Percentiles rank a stretch among this genome's conserved stretches.
These are phyloP conservation scores for Drosophila subquinaria DNA, from an alignment of 2,888 invertebrate genomes.

Conservation along the genomic window DNA sequence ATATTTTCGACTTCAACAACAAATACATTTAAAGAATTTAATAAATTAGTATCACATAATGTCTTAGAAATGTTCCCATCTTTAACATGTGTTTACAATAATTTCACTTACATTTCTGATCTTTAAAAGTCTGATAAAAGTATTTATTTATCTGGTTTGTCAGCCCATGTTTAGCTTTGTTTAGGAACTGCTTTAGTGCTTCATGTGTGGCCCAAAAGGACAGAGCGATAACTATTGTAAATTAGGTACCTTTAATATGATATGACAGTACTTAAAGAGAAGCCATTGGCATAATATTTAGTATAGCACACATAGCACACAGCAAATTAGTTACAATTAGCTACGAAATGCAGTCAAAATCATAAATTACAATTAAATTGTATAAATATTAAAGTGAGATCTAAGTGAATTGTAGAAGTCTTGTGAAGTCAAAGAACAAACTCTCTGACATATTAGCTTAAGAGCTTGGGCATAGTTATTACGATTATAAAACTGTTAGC, in stretches of 20 bases:
- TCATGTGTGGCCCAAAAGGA: conserved; percentile 9
- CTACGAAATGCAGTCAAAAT: conserved; percentile 50
- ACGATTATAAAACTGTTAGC: conserved; percentile 56
- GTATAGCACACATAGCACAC: conserved; percentile 52
- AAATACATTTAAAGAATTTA: background rate
- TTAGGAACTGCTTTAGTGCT: background rate
- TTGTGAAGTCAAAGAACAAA: conserved; percentile 4
- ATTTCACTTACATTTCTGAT: background rate
- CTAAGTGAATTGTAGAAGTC: conserved; percentile 14
- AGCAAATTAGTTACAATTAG: conserved; percentile 59
- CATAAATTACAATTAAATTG: conserved; percentile 76
- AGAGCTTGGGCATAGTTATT: conserved; percentile 43
- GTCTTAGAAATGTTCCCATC: background rate
- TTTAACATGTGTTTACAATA: background rate
- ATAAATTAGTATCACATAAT: background rate
- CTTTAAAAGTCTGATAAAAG: conserved; percentile 4
- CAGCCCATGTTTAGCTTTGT: background rate
- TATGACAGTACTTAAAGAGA: conserved; percentile 41
- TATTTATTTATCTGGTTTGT: conserved; percentile 8
- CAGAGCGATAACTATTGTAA: conserved; percentile 82
- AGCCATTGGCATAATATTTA: conserved; percentile 45
- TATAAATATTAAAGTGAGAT: conserved; percentile 56
- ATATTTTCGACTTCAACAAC: background rate
- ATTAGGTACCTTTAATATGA: conserved; percentile 84
- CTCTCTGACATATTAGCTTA: conserved; percentile 42